phyloP scores from a whole-genome alignment of 2,888 invertebrate species.

The Pheosia tremula region DNA sequence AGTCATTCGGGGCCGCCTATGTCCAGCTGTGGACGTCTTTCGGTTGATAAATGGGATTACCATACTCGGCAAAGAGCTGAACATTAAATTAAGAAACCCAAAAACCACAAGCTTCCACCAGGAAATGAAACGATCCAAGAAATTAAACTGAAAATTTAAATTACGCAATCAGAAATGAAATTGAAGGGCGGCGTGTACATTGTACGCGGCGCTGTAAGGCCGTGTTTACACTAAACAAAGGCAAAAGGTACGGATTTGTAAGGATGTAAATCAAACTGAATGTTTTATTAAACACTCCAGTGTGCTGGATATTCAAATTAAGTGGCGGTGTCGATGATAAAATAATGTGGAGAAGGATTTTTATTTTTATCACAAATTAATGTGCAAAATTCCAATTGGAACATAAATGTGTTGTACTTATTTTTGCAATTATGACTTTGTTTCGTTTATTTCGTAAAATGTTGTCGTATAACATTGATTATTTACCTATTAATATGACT shows the following conservation, averaged over 20 bases:
- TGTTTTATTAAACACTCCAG: conserved; percentile 83
- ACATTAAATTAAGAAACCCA: conserved; percentile 19
- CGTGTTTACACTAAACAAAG: conserved; percentile 76
- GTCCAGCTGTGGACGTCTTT: too few relatives aligned
- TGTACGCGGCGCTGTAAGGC: conserved; percentile 56
- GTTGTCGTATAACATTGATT: too few relatives aligned
- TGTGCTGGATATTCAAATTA: conserved; percentile 82
- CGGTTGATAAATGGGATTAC: background rate
- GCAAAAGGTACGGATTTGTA: conserved; percentile 80
- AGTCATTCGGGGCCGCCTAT: too few relatives aligned
- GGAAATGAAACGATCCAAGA: conserved; percentile 41
- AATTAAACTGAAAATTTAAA: conserved; percentile 59
- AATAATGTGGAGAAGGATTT: conserved; percentile 48
- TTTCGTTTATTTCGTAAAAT: too few relatives aligned
- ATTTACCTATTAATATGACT: too few relatives aligned
- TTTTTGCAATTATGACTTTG: too few relatives aligned
- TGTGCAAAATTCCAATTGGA: background rate
- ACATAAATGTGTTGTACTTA: too few relatives aligned
- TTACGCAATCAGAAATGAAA: conserved; percentile 47
- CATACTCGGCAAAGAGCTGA: background rate
- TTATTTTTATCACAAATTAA: background rate
- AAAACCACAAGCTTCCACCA: conserved; percentile 20
- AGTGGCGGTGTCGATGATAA: conserved; percentile 69
- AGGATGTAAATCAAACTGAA: conserved; percentile 81
- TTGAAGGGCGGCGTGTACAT: conserved; percentile 50